Evolutionary conservation across 2,113 vertebrate genomes (phyloP).

Genomic region (Stigmatopora argus): DNA sequence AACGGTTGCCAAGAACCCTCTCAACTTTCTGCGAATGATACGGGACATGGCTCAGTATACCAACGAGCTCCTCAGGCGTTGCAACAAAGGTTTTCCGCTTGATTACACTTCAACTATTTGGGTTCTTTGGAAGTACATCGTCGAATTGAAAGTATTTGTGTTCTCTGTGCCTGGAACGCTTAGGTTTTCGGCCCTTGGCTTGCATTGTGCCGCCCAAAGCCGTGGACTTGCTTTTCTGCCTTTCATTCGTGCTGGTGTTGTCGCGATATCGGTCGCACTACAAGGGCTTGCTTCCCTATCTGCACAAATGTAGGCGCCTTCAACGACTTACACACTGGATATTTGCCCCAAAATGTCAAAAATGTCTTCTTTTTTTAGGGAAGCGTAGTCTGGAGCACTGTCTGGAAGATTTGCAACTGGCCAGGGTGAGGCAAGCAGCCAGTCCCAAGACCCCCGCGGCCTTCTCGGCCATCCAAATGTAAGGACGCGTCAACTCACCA

Average conservation of each 20-base stretch:
- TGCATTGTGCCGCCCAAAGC: slow-evolving; percentile 61
- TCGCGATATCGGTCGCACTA: slow-evolving; percentile 50
- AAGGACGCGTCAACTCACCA: neutral
- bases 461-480: slow-evolving; percentile 56
- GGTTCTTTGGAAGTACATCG: neutral
- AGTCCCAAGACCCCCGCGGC: slow-evolving; percentile 57
- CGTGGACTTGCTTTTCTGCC: slow-evolving; percentile 68
- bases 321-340: neutral
- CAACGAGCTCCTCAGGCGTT: slow-evolving; percentile 64
- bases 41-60: slow-evolving; percentile 63
- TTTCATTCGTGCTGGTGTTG: slow-evolving; percentile 61
- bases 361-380: slow-evolving; percentile 38
- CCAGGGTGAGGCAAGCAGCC: slow-evolving; percentile 56
- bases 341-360: neutral
- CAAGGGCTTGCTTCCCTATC: slow-evolving; percentile 45
- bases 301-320: slow-evolving; percentile 58
- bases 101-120: neutral
- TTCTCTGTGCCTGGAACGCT: neutral
- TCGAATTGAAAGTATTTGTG: neutral
- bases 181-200: slow-evolving; percentile 34
- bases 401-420: slow-evolving; percentile 56
- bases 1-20: slow-evolving; percentile 73
- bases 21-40: slow-evolving; percentile 79
- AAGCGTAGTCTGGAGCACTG: slow-evolving; percentile 50
- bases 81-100: slow-evolving; percentile 72